Evolutionary conservation across 2,797 vertebrate species (phyloP), one percentile per base, ranked within the genome.

Genomic region (Neostethus bicornis): DNA sequence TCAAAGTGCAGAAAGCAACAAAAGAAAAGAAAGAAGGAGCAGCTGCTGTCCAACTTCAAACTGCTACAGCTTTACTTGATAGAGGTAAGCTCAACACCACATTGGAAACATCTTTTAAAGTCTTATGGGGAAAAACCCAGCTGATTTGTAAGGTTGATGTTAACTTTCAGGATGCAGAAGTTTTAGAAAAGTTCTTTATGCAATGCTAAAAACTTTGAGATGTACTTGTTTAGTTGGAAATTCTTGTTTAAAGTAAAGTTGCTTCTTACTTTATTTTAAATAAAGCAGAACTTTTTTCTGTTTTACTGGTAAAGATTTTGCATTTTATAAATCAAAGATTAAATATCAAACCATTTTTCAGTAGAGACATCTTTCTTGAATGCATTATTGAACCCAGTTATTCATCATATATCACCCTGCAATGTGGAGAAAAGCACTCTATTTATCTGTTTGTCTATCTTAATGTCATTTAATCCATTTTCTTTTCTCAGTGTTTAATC

Each of bases 1-100:
- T 73, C 81, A 87, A 86, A 90, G 81, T 88, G 69, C 13, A 7
- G 35, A 44, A 55, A 44, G 39, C 28, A 4, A 35, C 25, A 69
- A 32, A 42, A 54, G 50, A 29, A 29, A 28, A 29, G 13, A 35
- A 39, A 57, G 49, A 3, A 32, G 50, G 5, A 28, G 61, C 53
- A 50, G 59, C 61, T 53, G 67, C n/a, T n/a, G n/a, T n/a, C n/a
- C n/a, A n/a, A 50, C 47, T 64, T 4, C 23, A 45, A 25, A 11
- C 19, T 29, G 2, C 51, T 54, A 72, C 51, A 76, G 54, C 42
- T 56, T 16, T 13, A 57, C 38, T 45, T 17, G 43, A 42, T 26
- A 3, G 24, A 6, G 21, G 84, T 85, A 80, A 83, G 82, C 81
- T 34, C 14, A 47, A 5, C 42, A 13, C 11, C 3, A 35, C 1